phyloP scores from a whole-genome alignment of 2,797 vertebrate species.

The Fistularia commersonii region DNA sequence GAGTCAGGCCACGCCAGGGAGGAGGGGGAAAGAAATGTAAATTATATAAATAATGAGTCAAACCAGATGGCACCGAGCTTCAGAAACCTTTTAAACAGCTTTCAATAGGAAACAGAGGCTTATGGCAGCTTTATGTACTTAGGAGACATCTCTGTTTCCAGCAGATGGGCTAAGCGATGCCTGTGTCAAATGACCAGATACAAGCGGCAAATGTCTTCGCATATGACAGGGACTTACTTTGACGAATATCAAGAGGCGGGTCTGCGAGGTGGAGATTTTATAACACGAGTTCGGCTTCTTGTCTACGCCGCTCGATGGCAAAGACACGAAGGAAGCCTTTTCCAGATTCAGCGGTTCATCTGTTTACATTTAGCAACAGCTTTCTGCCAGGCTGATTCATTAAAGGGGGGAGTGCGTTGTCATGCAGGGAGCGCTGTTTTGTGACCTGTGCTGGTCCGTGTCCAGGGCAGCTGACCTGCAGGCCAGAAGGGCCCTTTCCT shows the following conservation, averaged over 20 bases:
- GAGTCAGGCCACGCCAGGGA: constrained; percentile 34
- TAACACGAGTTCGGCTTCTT: too few relatives aligned
- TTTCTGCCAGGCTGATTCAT: too few relatives aligned
- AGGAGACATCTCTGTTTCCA: constrained; percentile 57
- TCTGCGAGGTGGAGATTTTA: constrained; percentile 5
- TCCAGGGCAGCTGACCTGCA: constrained; percentile 56
- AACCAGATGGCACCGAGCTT: constrained; percentile 67
- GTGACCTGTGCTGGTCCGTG: constrained; percentile 23
- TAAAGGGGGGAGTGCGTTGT: not conserved
- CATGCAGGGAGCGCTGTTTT: constrained; percentile 16
- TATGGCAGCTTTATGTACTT: constrained; percentile 72
- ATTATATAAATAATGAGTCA: constrained; percentile 67
- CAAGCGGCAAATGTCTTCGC: constrained; percentile 31
- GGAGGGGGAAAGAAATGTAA: constrained; percentile 34
- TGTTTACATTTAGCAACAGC: too few relatives aligned
- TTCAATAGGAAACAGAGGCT: constrained; percentile 72
- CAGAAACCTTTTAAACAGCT: constrained; percentile 71
- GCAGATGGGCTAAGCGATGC: constrained; percentile 59
- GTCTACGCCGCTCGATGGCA: too few relatives aligned
- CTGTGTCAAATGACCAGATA: constrained; percentile 49
- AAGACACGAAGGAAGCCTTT: too few relatives aligned
- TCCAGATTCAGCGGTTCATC: too few relatives aligned
- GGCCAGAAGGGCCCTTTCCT: constrained; percentile 49
- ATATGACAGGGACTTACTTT: constrained; percentile 32
- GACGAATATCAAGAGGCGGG: constrained; percentile 12